These are phyloP conservation scores for Hypsopygia costalis DNA, from an alignment of 2,888 invertebrate genomes.

Conservation along the genomic window DNA sequence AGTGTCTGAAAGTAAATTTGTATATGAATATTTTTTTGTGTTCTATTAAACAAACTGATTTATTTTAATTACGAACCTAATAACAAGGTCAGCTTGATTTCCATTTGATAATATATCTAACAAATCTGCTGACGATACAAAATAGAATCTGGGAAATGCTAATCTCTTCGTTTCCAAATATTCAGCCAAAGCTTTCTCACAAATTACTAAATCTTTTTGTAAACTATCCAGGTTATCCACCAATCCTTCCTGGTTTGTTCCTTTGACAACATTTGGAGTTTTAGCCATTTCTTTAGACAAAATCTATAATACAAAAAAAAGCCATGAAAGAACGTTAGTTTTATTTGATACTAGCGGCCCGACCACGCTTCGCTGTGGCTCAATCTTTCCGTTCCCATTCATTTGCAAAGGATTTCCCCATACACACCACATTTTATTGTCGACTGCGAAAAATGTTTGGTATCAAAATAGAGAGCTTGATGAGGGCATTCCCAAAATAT, in stretches of 20 bases:
- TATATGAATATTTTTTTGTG: not conserved
- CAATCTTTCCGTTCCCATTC: too few species aligned
- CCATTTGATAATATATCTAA: constrained; percentile 97
- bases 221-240: constrained; percentile 89
- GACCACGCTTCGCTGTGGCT: too few species aligned
- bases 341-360: too few species aligned
- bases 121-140: constrained; percentile 97
- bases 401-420: too few species aligned
- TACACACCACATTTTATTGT: too few species aligned
- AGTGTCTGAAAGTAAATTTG: constrained; percentile 82
- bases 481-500: too few species aligned
- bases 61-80: constrained; percentile 50
- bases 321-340: too few species aligned
- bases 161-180: constrained; percentile 97
- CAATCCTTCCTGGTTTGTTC: constrained; percentile 92
- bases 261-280: constrained; percentile 93
- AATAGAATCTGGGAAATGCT: constrained; percentile 97
- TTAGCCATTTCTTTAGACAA: constrained; percentile 88
- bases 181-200: constrained; percentile 98
- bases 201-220: constrained; percentile 92
- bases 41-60: not conserved
- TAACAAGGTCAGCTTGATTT: constrained; percentile 93
- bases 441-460: too few species aligned
- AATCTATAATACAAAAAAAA: constrained; percentile 71
- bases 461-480: too few species aligned